Evolutionary conservation across 2,113 vertebrate genomes (phyloP).

Genomic region (Paracanthobrama guichenoti): DNA sequence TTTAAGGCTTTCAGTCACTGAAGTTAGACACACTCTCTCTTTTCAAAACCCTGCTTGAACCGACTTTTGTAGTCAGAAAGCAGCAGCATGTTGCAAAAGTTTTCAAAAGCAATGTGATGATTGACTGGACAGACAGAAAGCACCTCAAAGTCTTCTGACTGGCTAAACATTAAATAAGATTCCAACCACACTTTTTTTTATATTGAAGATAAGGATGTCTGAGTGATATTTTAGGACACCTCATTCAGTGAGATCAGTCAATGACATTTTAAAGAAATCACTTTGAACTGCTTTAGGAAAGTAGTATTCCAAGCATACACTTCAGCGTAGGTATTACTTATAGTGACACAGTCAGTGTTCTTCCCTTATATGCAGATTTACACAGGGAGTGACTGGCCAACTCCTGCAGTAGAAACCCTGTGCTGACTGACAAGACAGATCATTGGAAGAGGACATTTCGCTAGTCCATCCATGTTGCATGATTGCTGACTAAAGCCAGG

Average conservation of each 20-base stretch:
- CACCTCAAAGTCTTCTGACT: not conserved
- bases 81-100: not conserved
- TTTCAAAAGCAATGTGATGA: not conserved
- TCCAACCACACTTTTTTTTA: not conserved
- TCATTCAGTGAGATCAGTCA: conserved; percentile 4
- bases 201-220: not conserved
- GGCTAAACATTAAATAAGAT: conserved; percentile 15
- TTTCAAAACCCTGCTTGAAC: not conserved
- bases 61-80: not conserved
- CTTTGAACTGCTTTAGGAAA: not conserved
- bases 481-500: conserved; percentile 35
- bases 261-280: not conserved
- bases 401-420: not conserved
- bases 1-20: not conserved
- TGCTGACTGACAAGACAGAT: conserved; percentile 17
- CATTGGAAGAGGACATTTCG: not conserved
- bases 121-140: not conserved
- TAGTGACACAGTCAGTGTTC: not conserved
- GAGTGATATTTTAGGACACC: conserved; percentile 6
- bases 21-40: not conserved
- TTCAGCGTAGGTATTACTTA: not conserved
- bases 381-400: not conserved
- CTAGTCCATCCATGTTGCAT: conserved; percentile 3
- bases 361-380: not conserved
- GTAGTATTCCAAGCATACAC: conserved; percentile 1